A percentile compares a stretch with the other conserved stretches of the same genome.
phyloP scores from a whole-genome alignment of 2,113 vertebrate species.

The Neogale vison region DNA sequence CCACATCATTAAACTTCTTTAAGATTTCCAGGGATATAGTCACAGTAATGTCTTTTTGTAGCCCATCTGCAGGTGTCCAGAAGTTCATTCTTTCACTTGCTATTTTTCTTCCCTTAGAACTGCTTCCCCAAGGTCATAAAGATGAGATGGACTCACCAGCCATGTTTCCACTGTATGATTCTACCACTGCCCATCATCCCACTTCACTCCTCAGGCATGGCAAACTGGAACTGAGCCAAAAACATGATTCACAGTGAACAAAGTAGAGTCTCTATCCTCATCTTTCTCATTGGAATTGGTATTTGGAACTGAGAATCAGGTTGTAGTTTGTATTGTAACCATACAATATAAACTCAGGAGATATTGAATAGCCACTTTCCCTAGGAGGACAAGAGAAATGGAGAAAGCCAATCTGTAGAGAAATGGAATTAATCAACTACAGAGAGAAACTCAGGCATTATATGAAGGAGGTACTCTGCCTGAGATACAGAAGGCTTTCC shows the following conservation, averaged over 20 bases:
- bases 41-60: neutral
- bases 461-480: neutral
- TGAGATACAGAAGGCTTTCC: neutral
- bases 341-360: neutral
- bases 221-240: neutral
- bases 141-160: neutral
- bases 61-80: neutral
- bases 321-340: neutral
- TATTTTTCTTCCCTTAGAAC: neutral
- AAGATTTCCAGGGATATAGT: neutral
- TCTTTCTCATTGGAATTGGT: neutral
- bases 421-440: neutral
- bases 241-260: neutral
- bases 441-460: neutral
- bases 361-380: neutral
- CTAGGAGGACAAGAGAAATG: neutral
- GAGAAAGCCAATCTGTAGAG: neutral
- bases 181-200: neutral
- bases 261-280: neutral
- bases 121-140: neutral
- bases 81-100: neutral
- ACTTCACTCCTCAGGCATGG: neutral
- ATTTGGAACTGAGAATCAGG: neutral
- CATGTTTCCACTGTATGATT: neutral
- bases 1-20: neutral